Evolutionary conservation across 2,797 vertebrate genomes (phyloP), one percentile per base, ranked within the genome.

Genomic region (Siniperca undulata): DNA sequence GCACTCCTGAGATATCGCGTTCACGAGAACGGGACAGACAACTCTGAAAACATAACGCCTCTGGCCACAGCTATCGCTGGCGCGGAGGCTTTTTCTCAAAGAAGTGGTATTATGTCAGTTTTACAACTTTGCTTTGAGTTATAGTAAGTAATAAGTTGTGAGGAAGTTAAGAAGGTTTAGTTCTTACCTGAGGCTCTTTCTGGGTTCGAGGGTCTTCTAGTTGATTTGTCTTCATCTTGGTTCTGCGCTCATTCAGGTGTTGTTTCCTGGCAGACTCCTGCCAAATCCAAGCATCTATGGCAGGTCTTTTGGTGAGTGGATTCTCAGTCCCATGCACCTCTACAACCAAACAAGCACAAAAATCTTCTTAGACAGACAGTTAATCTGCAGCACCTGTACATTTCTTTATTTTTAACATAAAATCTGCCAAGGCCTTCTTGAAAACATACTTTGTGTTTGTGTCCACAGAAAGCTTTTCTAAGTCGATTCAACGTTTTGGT

Each of bases 261-360:
- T 91, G 86, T 6, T 78, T 91, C 22, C 30, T 61, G 42, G 93
- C 95, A 0, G 48, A 71, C 67, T 92, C 94, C 65, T 93, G 89
- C 87, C 87, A 77, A 2, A 80, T 4, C 81, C 90, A n/a, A 12
- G 44, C 9, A 0, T 94, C 93, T 16, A 82, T 74, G 71, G 68
- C 20, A 0, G 92, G 94, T 81, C 91, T 92, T 77, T 70, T 93
- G 66, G 78, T 68, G 22, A 83, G 66, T 1, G 95, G 92, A 24
- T 46, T 88, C 52, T 93, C 92, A 0, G 95, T 96, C 55, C 88
- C 91, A 0, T 86, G 88, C 52, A 92, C 86, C 75, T 95, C 95
- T 96, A 76, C 36, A 69, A 19, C 7, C 27, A 64, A 59, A 72
- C 48, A 78, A 80, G 44, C 46, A 82, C 60, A 86, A 16, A 79